Evolutionary conservation across 2,113 vertebrate genomes (phyloP), one percentile per base, ranked within the genome.

Genomic region (Ciconia maguari): DNA sequence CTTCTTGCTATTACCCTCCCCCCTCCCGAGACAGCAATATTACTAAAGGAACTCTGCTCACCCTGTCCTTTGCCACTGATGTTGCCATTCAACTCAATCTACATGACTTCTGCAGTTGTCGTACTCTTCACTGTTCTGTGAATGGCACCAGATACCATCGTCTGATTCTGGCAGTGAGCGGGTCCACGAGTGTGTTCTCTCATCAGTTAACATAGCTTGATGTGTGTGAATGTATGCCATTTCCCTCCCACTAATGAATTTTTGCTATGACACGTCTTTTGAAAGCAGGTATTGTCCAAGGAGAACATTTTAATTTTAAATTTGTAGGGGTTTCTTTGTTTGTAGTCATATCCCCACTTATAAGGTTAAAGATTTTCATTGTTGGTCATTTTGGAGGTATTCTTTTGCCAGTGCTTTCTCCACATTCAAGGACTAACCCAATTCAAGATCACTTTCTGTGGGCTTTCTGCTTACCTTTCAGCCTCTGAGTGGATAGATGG

Each of bases 21-120:
- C 20, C 10, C 0, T 3, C 8, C 44, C 44, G 38, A 36, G 51
- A 48, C 0, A 34, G 11, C n/a, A 49, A 0, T 60, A 22, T 42
- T 77, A 27, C 64, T 86, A 21, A 42, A 77, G 58, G 64, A 70
- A 24, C 34, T 46, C 25, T 71, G 22, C 24, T 57, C 6, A 38
- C 7, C 16, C 20, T 61, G 26, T 83, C 26, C 52, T 38, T 72
- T 74, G 46, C 21, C 13, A 22, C 38, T 10, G 16, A 8, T 42
- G 46, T 41, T 55, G 83, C 44, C 14, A 9, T 11, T 66, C 41
- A 42, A 48, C 14, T 58, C 21, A 26, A 18, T 27, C 29, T 69
- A 4, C 4, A 0, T 12, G 21, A 36, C 24, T 79, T 83, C 15
- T 62, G 36, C 9, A n/a, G 12, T 74, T 93, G 51, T 51, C 13